Percentiles rank a stretch among this genome's conserved stretches.
Conservation (phyloP, 2,888 invertebrate species). For the Philereme vetulata region DNA sequence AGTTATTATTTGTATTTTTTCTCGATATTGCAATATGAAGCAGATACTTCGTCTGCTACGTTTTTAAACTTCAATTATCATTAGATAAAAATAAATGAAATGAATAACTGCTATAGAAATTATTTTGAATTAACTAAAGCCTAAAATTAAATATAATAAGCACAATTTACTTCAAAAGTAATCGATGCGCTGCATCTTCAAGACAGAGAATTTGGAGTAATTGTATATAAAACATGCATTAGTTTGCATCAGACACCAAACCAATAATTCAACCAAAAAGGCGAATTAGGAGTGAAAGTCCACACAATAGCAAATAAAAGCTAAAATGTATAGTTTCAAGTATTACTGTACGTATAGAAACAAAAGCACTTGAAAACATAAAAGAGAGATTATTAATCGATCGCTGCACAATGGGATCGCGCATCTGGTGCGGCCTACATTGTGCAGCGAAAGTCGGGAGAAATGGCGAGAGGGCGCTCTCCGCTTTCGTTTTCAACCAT, state of each 20-base stretch:
- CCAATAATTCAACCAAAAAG: too few relatives aligned
- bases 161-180: background rate
- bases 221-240: background rate
- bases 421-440: slow-evolving; percentile 79
- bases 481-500: slow-evolving; percentile 82
- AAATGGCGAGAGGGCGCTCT: slow-evolving; percentile 83
- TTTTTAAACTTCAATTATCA: background rate
- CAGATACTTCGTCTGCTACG: background rate
- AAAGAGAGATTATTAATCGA: slow-evolving; percentile 50
- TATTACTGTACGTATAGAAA: slow-evolving; percentile 19
- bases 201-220: background rate
- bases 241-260: background rate
- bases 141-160: too few relatives aligned
- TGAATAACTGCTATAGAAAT: too few relatives aligned
- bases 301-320: background rate
- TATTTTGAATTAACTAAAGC: too few relatives aligned
- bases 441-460: slow-evolving; percentile 81
- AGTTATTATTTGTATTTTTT: slow-evolving; percentile 1
- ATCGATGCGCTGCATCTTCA: background rate
- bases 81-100: background rate
- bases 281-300: background rate
- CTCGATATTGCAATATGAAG: background rate
- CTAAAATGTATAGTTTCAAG: background rate
- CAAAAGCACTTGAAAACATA: slow-evolving; percentile 41
- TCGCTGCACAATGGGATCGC: slow-evolving; percentile 71